Percentiles rank a stretch among this genome's conserved stretches.
These are phyloP conservation scores for Hirtodrosophila histrioides DNA, from an alignment of 2,888 invertebrate species.

Conservation along the genomic window DNA sequence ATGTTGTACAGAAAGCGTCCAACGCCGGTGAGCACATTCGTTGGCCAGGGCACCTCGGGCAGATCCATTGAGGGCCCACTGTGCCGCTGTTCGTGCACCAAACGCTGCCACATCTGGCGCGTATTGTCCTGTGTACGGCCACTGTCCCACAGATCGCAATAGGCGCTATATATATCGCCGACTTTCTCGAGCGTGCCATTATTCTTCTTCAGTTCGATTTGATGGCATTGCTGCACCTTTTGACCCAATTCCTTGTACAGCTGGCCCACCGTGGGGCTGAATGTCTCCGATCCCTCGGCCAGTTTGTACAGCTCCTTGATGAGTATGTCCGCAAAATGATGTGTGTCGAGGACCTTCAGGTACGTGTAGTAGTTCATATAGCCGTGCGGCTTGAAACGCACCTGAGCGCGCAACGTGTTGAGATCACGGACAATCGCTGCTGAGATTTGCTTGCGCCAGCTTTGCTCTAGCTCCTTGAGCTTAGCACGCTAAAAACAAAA, in stretches of 20 bases:
- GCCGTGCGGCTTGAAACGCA: slow-evolving; percentile 85
- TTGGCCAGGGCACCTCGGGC: slow-evolving; percentile 88
- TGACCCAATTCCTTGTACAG: slow-evolving; percentile 89
- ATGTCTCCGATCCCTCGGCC: slow-evolving; percentile 91
- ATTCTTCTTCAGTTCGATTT: slow-evolving; percentile 88
- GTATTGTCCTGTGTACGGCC: slow-evolving; percentile 85
- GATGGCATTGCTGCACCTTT: slow-evolving; percentile 88
- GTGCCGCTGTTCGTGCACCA: slow-evolving; percentile 85
- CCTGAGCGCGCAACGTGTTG: slow-evolving; percentile 87
- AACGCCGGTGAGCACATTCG: slow-evolving; percentile 87
- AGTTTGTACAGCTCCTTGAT: slow-evolving; percentile 89
- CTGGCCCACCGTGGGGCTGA: slow-evolving; percentile 88
- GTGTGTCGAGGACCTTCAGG: slow-evolving; percentile 87
- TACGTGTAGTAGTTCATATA: slow-evolving; percentile 90
- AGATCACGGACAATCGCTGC: slow-evolving; percentile 90
- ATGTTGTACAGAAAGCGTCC: slow-evolving; percentile 95
- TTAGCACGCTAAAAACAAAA: slow-evolving; percentile 86
- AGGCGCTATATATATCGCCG: slow-evolving; percentile 86
- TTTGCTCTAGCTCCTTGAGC: slow-evolving; percentile 87
- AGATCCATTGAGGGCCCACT: slow-evolving; percentile 87
- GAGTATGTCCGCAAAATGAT: slow-evolving; percentile 87
- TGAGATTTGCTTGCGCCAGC: slow-evolving; percentile 88
- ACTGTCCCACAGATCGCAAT: slow-evolving; percentile 88
- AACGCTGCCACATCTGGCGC: slow-evolving; percentile 90
- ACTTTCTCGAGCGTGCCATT: slow-evolving; percentile 89